phyloP scores from a whole-genome alignment of 2,797 vertebrate species.

The Sebastes steindachneri region DNA sequence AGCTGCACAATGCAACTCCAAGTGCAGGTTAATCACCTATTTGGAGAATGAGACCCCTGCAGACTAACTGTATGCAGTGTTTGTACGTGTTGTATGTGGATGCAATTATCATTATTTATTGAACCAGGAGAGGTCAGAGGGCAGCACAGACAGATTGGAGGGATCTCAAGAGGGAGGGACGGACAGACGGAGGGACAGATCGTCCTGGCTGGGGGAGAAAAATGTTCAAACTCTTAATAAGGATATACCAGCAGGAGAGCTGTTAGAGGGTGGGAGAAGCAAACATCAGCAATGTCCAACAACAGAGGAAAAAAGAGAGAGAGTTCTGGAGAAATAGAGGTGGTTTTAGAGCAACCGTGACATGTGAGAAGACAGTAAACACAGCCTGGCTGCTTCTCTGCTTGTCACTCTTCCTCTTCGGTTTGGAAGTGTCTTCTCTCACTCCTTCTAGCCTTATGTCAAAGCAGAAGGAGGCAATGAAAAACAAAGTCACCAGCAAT shows the following conservation, averaged over 20 bases:
- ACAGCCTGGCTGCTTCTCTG: slow-evolving; percentile 32
- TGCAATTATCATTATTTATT: slow-evolving; percentile 57
- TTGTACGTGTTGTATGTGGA: not conserved
- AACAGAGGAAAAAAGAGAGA: slow-evolving; percentile 2
- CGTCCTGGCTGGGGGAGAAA: slow-evolving; percentile 11
- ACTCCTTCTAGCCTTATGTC: slow-evolving; percentile 52
- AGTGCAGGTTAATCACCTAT: slow-evolving; percentile 30
- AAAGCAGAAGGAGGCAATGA: slow-evolving; percentile 58
- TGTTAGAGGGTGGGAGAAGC: slow-evolving; percentile 18
- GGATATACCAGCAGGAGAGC: slow-evolving; percentile 41
- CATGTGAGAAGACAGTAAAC: slow-evolving; percentile 32
- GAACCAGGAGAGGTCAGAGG: slow-evolving; percentile 45
- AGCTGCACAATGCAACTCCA: slow-evolving; percentile 1
- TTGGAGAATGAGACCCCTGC: not conserved
- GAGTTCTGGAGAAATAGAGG: not conserved
- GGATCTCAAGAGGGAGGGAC: slow-evolving; percentile 5
- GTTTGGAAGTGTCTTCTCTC: slow-evolving; percentile 53
- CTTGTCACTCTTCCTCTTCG: slow-evolving; percentile 37
- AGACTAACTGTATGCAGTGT: not conserved
- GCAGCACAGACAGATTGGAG: slow-evolving; percentile 26
- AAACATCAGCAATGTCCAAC: slow-evolving; percentile 28
- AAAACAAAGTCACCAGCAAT: slow-evolving; percentile 72
- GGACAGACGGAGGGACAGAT: slow-evolving; percentile 6
- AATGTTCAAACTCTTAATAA: slow-evolving; percentile 51
- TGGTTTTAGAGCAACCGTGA: not conserved